A percentile compares a stretch with the other conserved stretches of the same genome.
These are phyloP conservation scores for Erythrocercus mccallii DNA, from an alignment of 2,113 vertebrate genomes.

Conservation along the genomic window DNA sequence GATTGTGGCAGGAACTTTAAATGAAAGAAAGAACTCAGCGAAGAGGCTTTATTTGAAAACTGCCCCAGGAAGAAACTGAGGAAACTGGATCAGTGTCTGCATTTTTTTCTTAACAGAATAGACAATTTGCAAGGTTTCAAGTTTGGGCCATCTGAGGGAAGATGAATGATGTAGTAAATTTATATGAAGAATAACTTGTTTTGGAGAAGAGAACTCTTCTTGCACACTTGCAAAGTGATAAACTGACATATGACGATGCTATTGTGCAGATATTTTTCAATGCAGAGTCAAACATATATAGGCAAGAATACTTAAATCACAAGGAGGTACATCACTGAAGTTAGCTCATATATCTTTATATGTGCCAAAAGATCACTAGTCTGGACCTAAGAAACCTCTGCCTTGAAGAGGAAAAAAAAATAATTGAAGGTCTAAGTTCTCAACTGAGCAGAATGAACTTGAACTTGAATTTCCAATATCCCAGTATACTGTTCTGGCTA, in stretches of 20 bases:
- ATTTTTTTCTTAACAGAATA: neutral
- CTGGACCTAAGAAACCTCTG: neutral
- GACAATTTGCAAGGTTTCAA: neutral
- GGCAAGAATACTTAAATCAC: neutral
- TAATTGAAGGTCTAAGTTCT: neutral
- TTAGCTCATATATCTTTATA: neutral
- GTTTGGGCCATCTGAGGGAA: neutral
- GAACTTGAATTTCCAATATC: neutral
- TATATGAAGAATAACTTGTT: neutral
- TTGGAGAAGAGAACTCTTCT: neutral
- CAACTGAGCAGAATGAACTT: neutral
- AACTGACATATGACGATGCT: neutral
- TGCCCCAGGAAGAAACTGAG: neutral
- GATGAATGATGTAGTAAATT: neutral
- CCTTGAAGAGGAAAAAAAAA: neutral
- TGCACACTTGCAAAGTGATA: neutral
- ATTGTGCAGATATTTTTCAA: neutral
- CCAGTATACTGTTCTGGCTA: neutral
- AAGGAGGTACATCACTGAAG: neutral
- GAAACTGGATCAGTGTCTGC: neutral
- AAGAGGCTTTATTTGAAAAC: neutral
- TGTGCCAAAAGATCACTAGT: neutral
- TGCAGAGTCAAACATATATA: neutral
- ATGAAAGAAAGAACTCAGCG: neutral
- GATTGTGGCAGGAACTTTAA: neutral